Base-by-base conservation (phyloP, 2,797 vertebrate genomes). In the Hypotaenidia okinawae region DNA sequence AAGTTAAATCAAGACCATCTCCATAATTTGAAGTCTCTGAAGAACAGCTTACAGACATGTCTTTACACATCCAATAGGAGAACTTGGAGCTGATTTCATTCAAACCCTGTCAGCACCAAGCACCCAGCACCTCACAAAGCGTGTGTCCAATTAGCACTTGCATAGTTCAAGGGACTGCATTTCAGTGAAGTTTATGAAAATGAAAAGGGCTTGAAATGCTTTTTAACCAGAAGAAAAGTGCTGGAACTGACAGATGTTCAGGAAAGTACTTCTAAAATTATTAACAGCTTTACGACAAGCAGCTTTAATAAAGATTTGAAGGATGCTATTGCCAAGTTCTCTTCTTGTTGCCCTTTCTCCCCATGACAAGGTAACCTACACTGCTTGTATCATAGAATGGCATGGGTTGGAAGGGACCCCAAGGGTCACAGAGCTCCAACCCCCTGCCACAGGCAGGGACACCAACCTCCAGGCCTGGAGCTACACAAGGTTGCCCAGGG, bases 151-250 rank as follows among this genome's bases (percentile, higher is more conserved):
- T 93, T 89, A 86, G 24, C 69, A 30, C 41, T 58, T 27, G 1
- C 2, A 17, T 3, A 83, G 61, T 87, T 90, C 59, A 87, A 93
- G 84, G 32, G 43, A 57, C 49, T 57, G 72, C 52, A 85, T 80
- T 90, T 75, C 64, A 94, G 81, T 66, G n/a, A 87, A 70, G 75
- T 83, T 64, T 73, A 84, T 58, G 63, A 76, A 88, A 90, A 87
- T 9, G 8, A 90, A 90, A 93, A 24, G 39, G 55, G 62, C 47
- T 55, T 51, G 30, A 76, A 90, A 84, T 72, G 54, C 28, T 22
- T 17, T 93, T 89, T 69, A 63, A 64, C 59, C 39, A 61, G 41
- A 78, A 45, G 79, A 69, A 63, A 13, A 62, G 45, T 13, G 24
- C 17, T 83, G 52, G 52, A 87, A 87, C 67, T 32, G 54, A 70